A percentile compares a stretch with the other conserved stretches of the same genome.
Conservation (phyloP, 2,797 vertebrate species). For the Pterois miles region DNA sequence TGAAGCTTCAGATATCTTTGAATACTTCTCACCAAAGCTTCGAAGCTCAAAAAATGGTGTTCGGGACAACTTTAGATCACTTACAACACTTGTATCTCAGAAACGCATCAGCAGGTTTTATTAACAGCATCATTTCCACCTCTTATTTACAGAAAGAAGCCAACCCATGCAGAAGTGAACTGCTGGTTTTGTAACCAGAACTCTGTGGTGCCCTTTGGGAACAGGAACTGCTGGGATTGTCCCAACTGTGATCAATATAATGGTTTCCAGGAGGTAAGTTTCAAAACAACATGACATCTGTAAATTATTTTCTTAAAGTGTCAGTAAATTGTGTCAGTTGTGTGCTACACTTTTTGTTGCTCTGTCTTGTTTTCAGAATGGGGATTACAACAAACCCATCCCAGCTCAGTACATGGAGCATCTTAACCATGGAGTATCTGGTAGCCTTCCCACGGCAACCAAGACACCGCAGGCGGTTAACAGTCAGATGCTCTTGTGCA, state of each 20-base stretch:
- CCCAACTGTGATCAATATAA: slow-evolving; percentile 98
- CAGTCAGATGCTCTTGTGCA: slow-evolving; percentile 94
- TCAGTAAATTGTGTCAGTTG: not conserved
- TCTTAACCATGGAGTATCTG: slow-evolving; percentile 93
- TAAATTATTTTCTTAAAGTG: not conserved
- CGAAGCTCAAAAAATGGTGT: no score
- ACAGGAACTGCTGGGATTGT: slow-evolving; percentile 99
- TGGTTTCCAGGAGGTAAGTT: slow-evolving; percentile 93
- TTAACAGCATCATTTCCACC: accelerated
- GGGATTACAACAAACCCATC: slow-evolving; percentile 99
- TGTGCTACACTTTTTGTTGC: not conserved
- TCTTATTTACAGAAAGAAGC: slow-evolving; percentile 87
- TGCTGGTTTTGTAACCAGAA: slow-evolving; percentile 98
- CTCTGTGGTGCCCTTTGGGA: slow-evolving; percentile 94
- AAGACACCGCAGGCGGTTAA: slow-evolving; percentile 94
- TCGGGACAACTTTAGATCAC: no score
- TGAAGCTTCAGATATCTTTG: no score
- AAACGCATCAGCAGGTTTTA: not conserved
- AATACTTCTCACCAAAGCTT: no score
- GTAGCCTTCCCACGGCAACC: slow-evolving; percentile 69
- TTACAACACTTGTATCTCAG: not conserved
- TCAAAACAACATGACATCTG: accelerated
- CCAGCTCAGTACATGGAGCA: slow-evolving; percentile 97
- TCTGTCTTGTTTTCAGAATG: slow-evolving; percentile 84
- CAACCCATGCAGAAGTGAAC: slow-evolving; percentile 90